A percentile compares a stretch with the other conserved stretches of the same genome.
Conservation (phyloP, 2,888 invertebrate species). For the Uloborus plumipes region DNA sequence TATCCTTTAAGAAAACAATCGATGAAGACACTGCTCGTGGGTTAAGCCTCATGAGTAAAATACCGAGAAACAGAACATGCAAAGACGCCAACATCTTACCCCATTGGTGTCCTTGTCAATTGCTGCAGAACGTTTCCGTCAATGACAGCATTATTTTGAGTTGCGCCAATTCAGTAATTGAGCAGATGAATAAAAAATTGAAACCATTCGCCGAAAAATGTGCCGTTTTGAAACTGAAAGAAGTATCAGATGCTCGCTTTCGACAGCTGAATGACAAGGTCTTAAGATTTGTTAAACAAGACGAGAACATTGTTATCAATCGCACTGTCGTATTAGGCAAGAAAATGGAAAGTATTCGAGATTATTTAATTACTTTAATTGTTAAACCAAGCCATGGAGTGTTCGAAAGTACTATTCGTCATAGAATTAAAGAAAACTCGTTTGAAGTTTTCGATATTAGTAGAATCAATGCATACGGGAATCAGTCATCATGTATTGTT, state of each 20-base stretch:
- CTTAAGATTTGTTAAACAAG: conserved; percentile 46
- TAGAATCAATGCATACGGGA: conserved; percentile 71
- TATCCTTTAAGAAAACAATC: not conserved
- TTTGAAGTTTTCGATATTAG: conserved; percentile 76
- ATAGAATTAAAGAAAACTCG: conserved; percentile 43
- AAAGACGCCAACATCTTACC: conserved; percentile 69
- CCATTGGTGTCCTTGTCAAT: conserved; percentile 70
- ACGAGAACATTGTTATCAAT: conserved; percentile 42
- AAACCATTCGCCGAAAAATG: not conserved
- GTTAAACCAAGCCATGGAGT: conserved; percentile 80
- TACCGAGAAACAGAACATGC: conserved; percentile 71
- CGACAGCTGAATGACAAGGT: conserved; percentile 56
- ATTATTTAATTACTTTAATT: conserved; percentile 78
- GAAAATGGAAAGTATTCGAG: conserved; percentile 23
- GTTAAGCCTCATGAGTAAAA: conserved; percentile 69
- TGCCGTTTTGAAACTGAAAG: conserved; percentile 3
- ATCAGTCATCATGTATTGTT: conserved; percentile 71
- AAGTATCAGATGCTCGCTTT: conserved; percentile 27
- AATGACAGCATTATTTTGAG: conserved; percentile 3
- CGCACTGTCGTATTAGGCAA: conserved; percentile 36
- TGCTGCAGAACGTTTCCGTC: conserved; percentile 4
- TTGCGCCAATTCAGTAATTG: conserved; percentile 25
- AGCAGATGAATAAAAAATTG: conserved; percentile 18
- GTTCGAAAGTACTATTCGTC: conserved; percentile 85
- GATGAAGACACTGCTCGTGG: conserved; percentile 31